Base-by-base conservation (phyloP, 30 jellyfish, hydroid and myxozoan species). In the Catostylus mosaicus region DNA sequence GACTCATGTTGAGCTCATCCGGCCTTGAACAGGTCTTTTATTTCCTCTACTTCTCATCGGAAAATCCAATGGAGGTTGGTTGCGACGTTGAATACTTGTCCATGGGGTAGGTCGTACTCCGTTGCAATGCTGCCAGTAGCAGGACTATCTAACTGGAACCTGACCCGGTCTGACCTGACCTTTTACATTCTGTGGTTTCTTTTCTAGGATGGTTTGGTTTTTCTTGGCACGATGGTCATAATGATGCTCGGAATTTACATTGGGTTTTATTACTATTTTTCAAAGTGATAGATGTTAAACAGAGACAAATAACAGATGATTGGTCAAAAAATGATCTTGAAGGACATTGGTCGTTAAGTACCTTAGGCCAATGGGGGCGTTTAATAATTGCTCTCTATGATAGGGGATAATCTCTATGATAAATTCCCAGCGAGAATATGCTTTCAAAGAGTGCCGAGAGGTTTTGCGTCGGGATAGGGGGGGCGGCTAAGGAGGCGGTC, bases 141-240 rank as follows among this genome's bases (percentile, higher is more conserved):
- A 43, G 56, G n/a, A n/a, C n/a, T n/a, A n/a, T n/a, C n/a, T n/a
- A n/a, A n/a, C n/a, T n/a, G n/a, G n/a, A n/a, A n/a, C n/a, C n/a
- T n/a, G n/a, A n/a, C n/a, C n/a, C n/a, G n/a, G n/a, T n/a, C n/a
- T n/a, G n/a, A n/a, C n/a, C n/a, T n/a, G n/a, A n/a, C n/a, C n/a
- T n/a, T n/a, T n/a, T n/a, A n/a, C n/a, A n/a, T n/a, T n/a, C 27
- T 48, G 12, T 29, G 10, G 31, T 10, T 61, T 61, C 43, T 37
- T 40, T 64, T 62, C 45, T 47, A 89, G 97, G 89, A 86, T 89
- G 97, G 97, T 46, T 50, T 89, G 35, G 43, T 80, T 47, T 52
- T 84, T 12, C 85, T 89, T 19, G 86, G 94, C 16, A 52, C 77
- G 7, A 23, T 89, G 90, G 77, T 57, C 7, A 46, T 63, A 10